Percentiles rank a stretch among this genome's conserved stretches.
Conservation (phyloP, 2,797 vertebrate genomes). For the Bovichtus variegatus region DNA sequence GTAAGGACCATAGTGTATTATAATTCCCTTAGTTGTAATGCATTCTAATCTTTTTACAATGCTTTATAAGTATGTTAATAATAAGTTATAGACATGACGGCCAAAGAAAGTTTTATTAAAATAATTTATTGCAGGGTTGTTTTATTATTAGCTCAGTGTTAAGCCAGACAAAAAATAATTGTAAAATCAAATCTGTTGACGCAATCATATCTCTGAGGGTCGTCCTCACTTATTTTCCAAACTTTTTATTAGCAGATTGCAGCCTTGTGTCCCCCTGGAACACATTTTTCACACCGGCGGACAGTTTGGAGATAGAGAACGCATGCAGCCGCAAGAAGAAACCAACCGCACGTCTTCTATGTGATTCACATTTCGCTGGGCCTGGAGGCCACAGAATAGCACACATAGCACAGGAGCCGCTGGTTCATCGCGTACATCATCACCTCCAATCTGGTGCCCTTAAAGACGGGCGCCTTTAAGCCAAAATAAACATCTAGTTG, state of each 20-base stretch:
- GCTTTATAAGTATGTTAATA: no score
- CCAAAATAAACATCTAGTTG: conserved; percentile 69
- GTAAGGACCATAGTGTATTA: no score
- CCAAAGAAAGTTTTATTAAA: no score
- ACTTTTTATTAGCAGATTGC: not conserved
- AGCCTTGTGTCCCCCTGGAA: not conserved
- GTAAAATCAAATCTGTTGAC: not conserved
- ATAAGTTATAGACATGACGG: no score
- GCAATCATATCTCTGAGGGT: not conserved
- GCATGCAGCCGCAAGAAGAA: not conserved
- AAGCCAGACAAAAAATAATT: no score
- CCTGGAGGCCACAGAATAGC: conserved; percentile 27
- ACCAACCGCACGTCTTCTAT: not conserved
- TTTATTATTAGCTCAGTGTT: no score
- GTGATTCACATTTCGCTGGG: conserved; percentile 29
- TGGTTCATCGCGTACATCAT: conserved; percentile 63
- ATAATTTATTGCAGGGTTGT: not conserved
- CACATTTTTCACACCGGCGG: not conserved
- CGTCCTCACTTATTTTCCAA: not conserved
- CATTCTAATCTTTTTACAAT: no score
- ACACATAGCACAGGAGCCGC: conserved; percentile 51
- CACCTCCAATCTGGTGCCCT: conserved; percentile 65
- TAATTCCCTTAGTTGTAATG: no score
- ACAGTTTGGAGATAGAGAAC: not conserved
- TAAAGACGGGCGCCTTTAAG: conserved; percentile 43